Evolutionary conservation across 2,113 vertebrate genomes (phyloP).

Genomic region (Sander lucioperca): DNA sequence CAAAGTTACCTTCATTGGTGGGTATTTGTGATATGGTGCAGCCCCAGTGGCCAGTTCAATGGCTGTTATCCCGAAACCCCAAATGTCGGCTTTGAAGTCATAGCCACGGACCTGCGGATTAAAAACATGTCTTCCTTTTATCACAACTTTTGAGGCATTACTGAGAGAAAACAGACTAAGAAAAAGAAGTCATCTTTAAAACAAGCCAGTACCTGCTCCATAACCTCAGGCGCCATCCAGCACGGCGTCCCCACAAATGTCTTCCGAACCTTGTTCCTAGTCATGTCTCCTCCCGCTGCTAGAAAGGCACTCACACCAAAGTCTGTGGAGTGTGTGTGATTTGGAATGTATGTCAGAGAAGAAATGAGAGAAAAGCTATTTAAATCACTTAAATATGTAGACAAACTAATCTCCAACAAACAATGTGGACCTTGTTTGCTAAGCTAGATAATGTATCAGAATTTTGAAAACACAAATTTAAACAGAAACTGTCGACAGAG

Average conservation of each 20-base stretch:
- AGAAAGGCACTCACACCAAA: conserved; percentile 98
- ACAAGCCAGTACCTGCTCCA: conserved; percentile 90
- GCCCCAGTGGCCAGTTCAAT: conserved; percentile 97
- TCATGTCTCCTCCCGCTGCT: conserved; percentile 97
- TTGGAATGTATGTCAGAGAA: neutral
- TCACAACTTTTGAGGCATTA: neutral
- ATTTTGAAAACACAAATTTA: neutral
- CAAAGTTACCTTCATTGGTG: conserved; percentile 93
- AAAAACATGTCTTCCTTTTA: neutral
- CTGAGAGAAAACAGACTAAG: neutral
- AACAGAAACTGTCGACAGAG: neutral
- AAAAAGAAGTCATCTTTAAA: neutral
- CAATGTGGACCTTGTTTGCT: neutral
- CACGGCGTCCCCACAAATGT: conserved; percentile 98
- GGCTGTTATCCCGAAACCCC: conserved; percentile 99
- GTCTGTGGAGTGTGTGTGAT: conserved; percentile 79
- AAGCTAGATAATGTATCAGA: neutral
- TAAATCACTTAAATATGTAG: neutral
- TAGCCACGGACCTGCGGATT: conserved; percentile 93
- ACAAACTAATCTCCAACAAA: neutral
- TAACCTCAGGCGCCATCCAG: conserved; percentile 99
- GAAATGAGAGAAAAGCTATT: neutral
- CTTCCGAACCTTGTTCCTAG: conserved; percentile 97
- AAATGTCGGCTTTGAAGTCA: conserved; percentile 99
- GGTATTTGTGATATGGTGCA: conserved; percentile 98